Evolutionary conservation across 1,140 invertebrate genomes (phyloP).

Genomic region (Drosophila ananassae): DNA sequence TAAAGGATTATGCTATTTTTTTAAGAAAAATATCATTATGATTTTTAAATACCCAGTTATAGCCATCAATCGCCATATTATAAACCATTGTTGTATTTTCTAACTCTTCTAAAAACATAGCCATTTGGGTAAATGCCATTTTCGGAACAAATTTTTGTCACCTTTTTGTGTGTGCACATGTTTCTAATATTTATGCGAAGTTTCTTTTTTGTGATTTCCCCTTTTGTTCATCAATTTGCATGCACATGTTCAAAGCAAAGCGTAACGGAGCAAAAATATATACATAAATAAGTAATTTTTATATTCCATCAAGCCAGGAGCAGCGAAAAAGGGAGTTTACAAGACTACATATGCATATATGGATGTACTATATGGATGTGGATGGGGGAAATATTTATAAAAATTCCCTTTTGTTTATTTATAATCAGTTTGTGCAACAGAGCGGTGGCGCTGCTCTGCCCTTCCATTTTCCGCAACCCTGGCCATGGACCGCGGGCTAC

Average conservation of each 20-base stretch:
- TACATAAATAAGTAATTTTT: constrained; percentile 78
- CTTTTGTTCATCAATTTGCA: constrained; percentile 47
- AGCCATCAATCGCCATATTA: background rate
- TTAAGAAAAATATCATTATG: too few species aligned
- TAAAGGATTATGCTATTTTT: too few species aligned
- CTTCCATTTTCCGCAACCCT: constrained; percentile 15
- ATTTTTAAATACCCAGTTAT: too few species aligned
- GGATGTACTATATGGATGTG: constrained; percentile 16
- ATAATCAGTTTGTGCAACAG: constrained; percentile 80
- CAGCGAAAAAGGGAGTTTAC: constrained; percentile 10
- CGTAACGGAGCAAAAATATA: constrained; percentile 64
- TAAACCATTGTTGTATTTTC: background rate
- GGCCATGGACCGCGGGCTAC: constrained; percentile 21
- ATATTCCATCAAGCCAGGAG: constrained; percentile 60
- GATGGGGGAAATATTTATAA: constrained; percentile 66
- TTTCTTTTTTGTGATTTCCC: constrained; percentile 38
- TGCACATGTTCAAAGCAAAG: constrained; percentile 58
- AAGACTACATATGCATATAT: constrained; percentile 2
- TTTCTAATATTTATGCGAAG: constrained; percentile 51
- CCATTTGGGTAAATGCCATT: background rate
- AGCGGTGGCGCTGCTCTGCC: constrained; percentile 32
- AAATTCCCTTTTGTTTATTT: constrained; percentile 75
- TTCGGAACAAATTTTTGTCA: background rate
- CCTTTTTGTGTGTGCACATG: constrained; percentile 4
- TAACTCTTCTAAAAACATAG: background rate